phyloP scores from a whole-genome alignment of 92 coral and sea anemone genomes.

The Nematostella vectensis region DNA sequence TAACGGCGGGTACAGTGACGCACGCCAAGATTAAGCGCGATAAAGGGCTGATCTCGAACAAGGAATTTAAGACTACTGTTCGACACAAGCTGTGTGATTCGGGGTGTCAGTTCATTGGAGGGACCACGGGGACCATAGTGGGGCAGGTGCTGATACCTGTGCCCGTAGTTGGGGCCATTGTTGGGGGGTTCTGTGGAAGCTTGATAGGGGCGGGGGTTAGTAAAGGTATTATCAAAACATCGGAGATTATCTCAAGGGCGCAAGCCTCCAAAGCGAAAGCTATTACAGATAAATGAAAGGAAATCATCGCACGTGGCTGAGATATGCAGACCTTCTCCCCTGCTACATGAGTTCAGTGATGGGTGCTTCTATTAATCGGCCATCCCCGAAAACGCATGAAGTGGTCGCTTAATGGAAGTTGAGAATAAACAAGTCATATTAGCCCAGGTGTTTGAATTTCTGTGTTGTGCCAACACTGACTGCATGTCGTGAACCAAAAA shows the following conservation, averaged over 20 bases:
- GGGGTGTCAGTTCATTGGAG: conserved; percentile 94
- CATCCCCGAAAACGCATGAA: no score
- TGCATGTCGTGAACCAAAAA: no score
- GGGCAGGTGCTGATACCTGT: conserved; percentile 99
- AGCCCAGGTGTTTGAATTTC: no score
- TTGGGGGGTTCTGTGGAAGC: conserved; percentile 96
- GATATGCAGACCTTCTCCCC: background rate
- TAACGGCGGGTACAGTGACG: conserved; percentile 88
- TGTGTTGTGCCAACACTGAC: no score
- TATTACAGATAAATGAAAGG: conserved; percentile 33
- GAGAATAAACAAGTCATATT: no score
- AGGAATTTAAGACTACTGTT: conserved; percentile 73
- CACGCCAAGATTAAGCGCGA: conserved; percentile 84
- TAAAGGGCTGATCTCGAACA: conserved; percentile 72
- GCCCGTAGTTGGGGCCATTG: conserved; percentile 97
- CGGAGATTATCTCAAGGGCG: conserved; percentile 72
- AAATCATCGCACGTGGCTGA: background rate
- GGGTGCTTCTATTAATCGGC: no score
- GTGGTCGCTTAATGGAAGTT: no score
- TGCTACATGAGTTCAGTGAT: no score
- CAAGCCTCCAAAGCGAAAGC: conserved; percentile 44
- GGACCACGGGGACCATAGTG: conserved; percentile 97
- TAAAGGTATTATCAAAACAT: conserved; percentile 90
- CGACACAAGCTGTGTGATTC: conserved; percentile 84
- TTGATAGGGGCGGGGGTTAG: conserved; percentile 94